Percentiles rank a stretch among this genome's conserved stretches.
These are phyloP conservation scores for Parascotia fuliginaria DNA, from an alignment of 2,888 invertebrate species.

Conservation along the genomic window DNA sequence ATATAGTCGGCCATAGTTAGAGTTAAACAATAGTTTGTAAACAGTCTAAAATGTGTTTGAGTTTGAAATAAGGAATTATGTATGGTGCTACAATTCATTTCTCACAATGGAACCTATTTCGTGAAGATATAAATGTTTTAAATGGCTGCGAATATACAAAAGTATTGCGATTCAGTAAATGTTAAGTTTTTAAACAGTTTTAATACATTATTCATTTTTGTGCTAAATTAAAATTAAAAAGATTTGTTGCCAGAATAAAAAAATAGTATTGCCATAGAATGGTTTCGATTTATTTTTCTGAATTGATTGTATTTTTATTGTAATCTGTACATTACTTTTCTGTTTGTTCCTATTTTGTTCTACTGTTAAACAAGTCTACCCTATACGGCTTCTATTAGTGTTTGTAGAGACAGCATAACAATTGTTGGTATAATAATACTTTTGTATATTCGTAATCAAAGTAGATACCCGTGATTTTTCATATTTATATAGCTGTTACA, in stretches of 20 bases:
- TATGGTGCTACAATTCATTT: conserved; percentile 44
- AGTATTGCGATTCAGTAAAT: conserved; percentile 4
- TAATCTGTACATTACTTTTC: no score
- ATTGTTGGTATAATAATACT: neutral
- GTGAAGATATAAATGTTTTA: neutral
- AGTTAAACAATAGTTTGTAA: conserved; percentile 35
- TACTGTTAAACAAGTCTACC: no score
- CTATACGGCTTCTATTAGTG: no score
- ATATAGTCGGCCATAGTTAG: conserved; percentile 43
- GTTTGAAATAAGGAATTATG: conserved; percentile 43
- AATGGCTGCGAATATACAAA: conserved; percentile 12
- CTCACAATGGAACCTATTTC: conserved; percentile 27
- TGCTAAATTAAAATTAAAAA: no score
- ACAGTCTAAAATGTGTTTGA: conserved; percentile 35
- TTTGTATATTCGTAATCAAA: conserved; percentile 9
- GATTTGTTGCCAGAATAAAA: no score
- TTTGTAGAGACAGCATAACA: no score
- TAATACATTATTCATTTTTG: no score
- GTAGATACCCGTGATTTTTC: conserved; percentile 1
- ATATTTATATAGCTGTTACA: neutral
- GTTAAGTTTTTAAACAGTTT: no score
- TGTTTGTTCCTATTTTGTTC: no score
- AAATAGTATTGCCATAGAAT: no score
- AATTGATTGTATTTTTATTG: no score
- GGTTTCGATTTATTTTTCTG: no score